phyloP scores from a whole-genome alignment of 2,888 invertebrate genomes.

The Opisthograptis luteolata region DNA sequence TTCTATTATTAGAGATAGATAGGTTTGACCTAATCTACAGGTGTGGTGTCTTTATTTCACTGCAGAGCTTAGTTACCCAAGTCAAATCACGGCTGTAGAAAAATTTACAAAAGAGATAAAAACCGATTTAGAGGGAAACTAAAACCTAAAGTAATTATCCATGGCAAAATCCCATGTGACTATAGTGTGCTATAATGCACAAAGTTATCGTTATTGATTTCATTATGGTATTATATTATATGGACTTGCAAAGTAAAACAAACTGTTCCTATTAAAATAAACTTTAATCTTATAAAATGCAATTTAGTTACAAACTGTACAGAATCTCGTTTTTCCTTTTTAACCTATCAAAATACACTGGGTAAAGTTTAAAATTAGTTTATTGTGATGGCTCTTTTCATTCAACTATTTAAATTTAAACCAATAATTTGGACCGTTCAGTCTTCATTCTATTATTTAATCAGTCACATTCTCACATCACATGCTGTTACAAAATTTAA shows the following conservation, averaged over 20 bases:
- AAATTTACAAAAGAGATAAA: no score
- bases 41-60: no score
- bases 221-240: not conserved
- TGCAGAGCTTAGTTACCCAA: no score
- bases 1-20: no score
- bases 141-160: no score
- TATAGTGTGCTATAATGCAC: no score
- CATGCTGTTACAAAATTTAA: constrained; percentile 13
- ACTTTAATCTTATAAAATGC: constrained; percentile 29
- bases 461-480: no score
- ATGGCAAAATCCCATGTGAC: no score
- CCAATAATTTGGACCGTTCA: constrained; percentile 24
- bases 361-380: constrained; percentile 11
- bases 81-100: no score
- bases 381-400: not conserved
- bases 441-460: constrained; percentile 20
- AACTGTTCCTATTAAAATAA: constrained; percentile 25
- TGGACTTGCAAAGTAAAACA: constrained; percentile 9
- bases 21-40: not conserved
- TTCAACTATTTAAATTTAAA: constrained; percentile 3
- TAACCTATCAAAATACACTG: constrained; percentile 19
- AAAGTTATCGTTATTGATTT: not conserved
- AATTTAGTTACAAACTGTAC: constrained; percentile 18
- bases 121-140: no score
- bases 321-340: constrained; percentile 19